These are phyloP conservation scores for Megastigmus dorsalis DNA, from an alignment of 2,888 invertebrate genomes.

Conservation along the genomic window DNA sequence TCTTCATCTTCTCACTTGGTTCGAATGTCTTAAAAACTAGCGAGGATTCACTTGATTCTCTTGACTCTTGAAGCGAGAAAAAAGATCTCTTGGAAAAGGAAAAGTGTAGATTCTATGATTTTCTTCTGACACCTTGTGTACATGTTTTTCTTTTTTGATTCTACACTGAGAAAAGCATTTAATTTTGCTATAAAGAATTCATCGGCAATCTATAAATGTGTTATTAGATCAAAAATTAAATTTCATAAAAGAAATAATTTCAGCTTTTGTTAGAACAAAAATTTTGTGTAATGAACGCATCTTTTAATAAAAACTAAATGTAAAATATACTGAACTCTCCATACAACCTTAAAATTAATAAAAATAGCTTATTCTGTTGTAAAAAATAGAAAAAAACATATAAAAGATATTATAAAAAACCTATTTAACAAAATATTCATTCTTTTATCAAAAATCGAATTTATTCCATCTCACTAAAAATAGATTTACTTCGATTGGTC, in stretches of 20 bases:
- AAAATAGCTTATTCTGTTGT: not conserved
- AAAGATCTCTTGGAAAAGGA: constrained; percentile 28
- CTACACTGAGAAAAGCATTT: constrained; percentile 29
- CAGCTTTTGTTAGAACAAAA: too few relatives aligned
- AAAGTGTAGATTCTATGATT: constrained; percentile 24
- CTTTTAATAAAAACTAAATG: not conserved
- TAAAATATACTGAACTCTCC: constrained; percentile 11
- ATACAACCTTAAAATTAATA: constrained; percentile 32
- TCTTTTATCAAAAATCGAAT: not conserved
- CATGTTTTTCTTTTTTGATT: constrained; percentile 13
- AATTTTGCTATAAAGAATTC: constrained; percentile 21
- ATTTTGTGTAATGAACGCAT: not conserved
- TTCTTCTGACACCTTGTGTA: constrained; percentile 14
- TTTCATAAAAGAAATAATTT: constrained; percentile 15
- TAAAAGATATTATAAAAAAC: not conserved
- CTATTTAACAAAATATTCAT: not conserved
- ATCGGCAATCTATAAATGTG: not conserved
- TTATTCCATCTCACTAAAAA: not conserved
- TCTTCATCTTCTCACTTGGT: constrained; percentile 31
- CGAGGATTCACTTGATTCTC: constrained; percentile 47
- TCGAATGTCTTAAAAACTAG: constrained; percentile 52
- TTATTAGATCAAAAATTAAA: constrained; percentile 12
- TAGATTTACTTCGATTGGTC: not conserved
- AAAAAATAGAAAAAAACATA: not conserved
- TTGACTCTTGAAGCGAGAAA: constrained; percentile 40